phyloP scores from a whole-genome alignment of 2,888 invertebrate genomes.

The Leptura quadrifasciata region DNA sequence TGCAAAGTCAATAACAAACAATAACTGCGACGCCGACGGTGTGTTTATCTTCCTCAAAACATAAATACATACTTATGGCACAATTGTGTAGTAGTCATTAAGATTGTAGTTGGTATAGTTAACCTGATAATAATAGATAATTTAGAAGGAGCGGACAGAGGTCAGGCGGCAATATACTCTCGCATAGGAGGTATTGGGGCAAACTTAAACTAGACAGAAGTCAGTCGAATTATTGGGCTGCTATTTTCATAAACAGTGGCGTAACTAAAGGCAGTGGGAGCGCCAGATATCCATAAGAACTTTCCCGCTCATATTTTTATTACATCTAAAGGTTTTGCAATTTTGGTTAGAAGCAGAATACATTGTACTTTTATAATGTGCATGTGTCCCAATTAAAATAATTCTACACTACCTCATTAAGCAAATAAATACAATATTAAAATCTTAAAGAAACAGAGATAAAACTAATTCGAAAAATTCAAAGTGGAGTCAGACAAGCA shows the following conservation, averaged over 20 bases:
- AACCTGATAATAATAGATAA: constrained; percentile 29
- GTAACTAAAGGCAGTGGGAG: not conserved
- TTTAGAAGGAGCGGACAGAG: constrained; percentile 1
- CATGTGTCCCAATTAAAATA: too few species aligned
- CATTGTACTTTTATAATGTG: too few species aligned
- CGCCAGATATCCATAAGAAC: not conserved
- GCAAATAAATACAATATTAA: too few species aligned
- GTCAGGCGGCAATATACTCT: constrained; percentile 25
- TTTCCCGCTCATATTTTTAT: too few species aligned
- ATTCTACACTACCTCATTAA: too few species aligned
- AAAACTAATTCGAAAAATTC: too few species aligned
- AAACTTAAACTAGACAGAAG: not conserved
- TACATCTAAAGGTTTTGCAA: too few species aligned
- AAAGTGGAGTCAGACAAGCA: too few species aligned
- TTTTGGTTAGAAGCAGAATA: too few species aligned
- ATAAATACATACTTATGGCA: constrained; percentile 8
- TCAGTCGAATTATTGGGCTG: not conserved
- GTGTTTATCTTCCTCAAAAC: constrained; percentile 6
- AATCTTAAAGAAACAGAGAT: too few species aligned
- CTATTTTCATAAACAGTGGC: not conserved
- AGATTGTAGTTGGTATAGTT: constrained; percentile 15
- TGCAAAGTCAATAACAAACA: constrained; percentile 11
- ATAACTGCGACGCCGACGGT: constrained; percentile 23
- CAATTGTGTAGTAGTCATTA: constrained; percentile 13
- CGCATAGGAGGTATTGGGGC: not conserved